phyloP scores from a whole-genome alignment of 1,140 invertebrate genomes.

The Conus betulinus region DNA sequence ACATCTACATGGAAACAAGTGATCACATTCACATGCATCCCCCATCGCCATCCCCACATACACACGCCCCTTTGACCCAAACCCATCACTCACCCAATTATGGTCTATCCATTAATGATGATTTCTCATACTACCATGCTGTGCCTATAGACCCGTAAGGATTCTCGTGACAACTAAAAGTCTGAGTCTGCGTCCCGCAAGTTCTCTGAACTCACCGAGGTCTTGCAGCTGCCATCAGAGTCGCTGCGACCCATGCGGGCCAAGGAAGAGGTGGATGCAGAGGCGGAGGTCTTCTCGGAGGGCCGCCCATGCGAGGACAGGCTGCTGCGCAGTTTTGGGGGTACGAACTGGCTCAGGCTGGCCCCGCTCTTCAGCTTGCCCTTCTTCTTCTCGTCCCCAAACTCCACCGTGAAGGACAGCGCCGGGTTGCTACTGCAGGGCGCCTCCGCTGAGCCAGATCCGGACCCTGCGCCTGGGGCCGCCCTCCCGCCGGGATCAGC shows the following conservation, averaged over 20 bases:
- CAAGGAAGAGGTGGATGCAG: neutral
- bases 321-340: slow-evolving; percentile 69
- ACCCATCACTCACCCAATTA: too few species aligned
- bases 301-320: slow-evolving; percentile 44
- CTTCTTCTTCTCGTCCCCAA: slow-evolving; percentile 64
- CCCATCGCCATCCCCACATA: too few species aligned
- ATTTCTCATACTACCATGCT: too few species aligned
- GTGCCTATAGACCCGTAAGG: too few species aligned
- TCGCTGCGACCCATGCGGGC: neutral
- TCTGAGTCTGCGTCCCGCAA: too few species aligned
- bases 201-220: neutral
- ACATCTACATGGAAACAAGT: too few species aligned
- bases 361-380: slow-evolving; percentile 54
- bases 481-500: slow-evolving; percentile 10
- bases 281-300: slow-evolving; percentile 41
- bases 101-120: too few species aligned
- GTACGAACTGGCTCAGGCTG: slow-evolving; percentile 77
- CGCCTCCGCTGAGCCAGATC: neutral
- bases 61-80: too few species aligned
- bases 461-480: neutral
- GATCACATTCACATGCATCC: too few species aligned
- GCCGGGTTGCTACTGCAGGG: slow-evolving; percentile 21
- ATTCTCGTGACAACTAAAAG: too few species aligned
- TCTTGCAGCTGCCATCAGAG: neutral
- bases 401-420: slow-evolving; percentile 77